Base-by-base conservation (phyloP, 2,113 vertebrate species). In the Triplophysa dalaica region DNA sequence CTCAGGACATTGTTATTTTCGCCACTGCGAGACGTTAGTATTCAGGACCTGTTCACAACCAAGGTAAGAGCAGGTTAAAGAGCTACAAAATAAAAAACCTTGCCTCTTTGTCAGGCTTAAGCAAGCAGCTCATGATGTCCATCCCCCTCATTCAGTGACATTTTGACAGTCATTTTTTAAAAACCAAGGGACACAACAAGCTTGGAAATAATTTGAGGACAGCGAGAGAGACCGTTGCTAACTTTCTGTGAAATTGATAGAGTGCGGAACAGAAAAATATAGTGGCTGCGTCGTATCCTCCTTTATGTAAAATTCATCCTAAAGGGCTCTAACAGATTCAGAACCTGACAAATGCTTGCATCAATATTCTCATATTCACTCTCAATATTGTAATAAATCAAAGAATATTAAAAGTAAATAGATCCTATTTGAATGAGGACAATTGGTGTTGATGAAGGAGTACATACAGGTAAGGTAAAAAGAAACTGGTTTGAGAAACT, bases 181-280 rank as follows among this genome's bases (percentile, higher is more conserved):
- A 72, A 72, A 63, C 6, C 24, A 22, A 17, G 8, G 19, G 21
- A 58, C 66, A 77, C 43, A 45, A 65, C 60, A 29, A 76, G 43
- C 60, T 50, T 2, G 10, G 38, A 33, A 62, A 52, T 62, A 21
- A 81, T 81, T 22, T 5, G 48, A 41, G 52, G 74, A 48, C 80
- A 61, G 45, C 13, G 33, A 50, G 54, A 61, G 21, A 61, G 43
- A 50, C 41, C 38, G 48, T 69, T 38, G 48, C 38, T 66, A 73
- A 82, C 64, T 38, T 61, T 60, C 68, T 66, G 67, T 60, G 33
- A 50, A 73, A 82, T 14, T 66, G 45, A 77, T 64, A 22, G 61
- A 41, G 26, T 70, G 75, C 52, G 22, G 67, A 73, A 58, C 11
- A 29, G 29, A 41, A 29, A 21, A 56, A 72, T 56, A 72, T 38